These are phyloP conservation scores for Malthinus flaveolus DNA, from an alignment of 2,888 invertebrate genomes.

Conservation along the genomic window DNA sequence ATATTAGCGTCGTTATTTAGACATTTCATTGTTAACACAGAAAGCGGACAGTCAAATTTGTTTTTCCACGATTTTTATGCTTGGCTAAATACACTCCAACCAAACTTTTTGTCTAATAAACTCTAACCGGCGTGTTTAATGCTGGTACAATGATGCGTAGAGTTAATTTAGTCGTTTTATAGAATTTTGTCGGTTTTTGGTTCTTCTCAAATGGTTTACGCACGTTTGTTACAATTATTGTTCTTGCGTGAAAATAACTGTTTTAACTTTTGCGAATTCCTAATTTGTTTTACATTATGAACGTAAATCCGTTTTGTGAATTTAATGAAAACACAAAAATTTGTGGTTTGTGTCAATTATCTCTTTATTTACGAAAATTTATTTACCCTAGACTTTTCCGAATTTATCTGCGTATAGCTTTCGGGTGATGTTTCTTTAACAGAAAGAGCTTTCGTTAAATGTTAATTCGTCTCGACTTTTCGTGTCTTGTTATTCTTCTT, in stretches of 20 bases:
- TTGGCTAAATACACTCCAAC: conserved; percentile 15
- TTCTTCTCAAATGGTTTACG: conserved; percentile 14
- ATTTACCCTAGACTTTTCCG: too few relatives aligned
- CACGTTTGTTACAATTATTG: conserved; percentile 17
- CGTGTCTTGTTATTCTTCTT: too few relatives aligned
- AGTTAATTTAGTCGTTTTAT: conserved; percentile 20
- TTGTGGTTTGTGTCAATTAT: too few relatives aligned
- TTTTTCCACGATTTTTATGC: conserved; percentile 25
- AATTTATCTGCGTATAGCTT: too few relatives aligned
- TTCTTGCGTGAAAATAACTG: conserved; percentile 20
- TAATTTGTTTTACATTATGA: conserved; percentile 19
- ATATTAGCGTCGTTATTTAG: conserved; percentile 27
- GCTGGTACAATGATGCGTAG: neutral
- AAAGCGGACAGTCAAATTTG: conserved; percentile 22
- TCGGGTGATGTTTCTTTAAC: too few relatives aligned
- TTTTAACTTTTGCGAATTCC: conserved; percentile 15
- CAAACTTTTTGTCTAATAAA: conserved; percentile 18
- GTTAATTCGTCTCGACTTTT: too few relatives aligned
- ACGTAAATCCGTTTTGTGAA: too few relatives aligned
- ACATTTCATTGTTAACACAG: conserved; percentile 21
- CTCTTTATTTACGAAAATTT: too few relatives aligned
- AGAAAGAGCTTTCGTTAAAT: too few relatives aligned
- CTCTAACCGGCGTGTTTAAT: conserved; percentile 7
- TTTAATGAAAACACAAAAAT: too few relatives aligned
- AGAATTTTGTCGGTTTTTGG: conserved; percentile 21